These are phyloP conservation scores for Ypsolopha scabrella DNA, from an alignment of 2,888 invertebrate species.

Conservation along the genomic window DNA sequence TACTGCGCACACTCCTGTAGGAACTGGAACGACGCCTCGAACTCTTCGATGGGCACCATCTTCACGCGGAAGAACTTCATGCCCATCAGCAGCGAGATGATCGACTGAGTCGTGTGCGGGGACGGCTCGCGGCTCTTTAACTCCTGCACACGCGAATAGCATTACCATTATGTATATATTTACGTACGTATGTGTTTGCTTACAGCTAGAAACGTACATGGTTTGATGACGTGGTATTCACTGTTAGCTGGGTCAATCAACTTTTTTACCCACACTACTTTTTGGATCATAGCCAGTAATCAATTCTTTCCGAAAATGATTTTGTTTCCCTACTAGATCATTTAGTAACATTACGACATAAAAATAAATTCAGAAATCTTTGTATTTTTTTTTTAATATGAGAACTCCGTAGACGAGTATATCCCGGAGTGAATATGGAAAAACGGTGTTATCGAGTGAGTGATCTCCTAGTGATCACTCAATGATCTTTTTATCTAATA, in stretches of 20 bases:
- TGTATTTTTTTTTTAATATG: too few species aligned
- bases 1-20: slow-evolving; percentile 98
- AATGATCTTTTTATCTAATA: too few species aligned
- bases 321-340: too few species aligned
- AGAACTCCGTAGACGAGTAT: too few species aligned
- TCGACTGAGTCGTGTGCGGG: slow-evolving; percentile 92
- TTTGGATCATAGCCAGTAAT: too few species aligned
- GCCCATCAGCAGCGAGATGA: slow-evolving; percentile 97
- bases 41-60: slow-evolving; percentile 99
- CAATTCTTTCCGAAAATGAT: too few species aligned
- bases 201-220: not conserved
- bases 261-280: too few species aligned
- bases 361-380: too few species aligned
- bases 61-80: slow-evolving; percentile 97
- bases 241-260: not conserved
- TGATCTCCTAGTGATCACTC: too few species aligned
- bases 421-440: too few species aligned
- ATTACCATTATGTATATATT: not conserved
- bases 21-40: slow-evolving; percentile 98
- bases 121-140: slow-evolving; percentile 85
- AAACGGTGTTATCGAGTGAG: too few species aligned
- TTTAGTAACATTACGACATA: too few species aligned
- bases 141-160: slow-evolving; percentile 32
- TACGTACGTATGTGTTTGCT: not conserved
- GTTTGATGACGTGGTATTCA: not conserved